These are phyloP conservation scores for Zaprionus kolodkinae DNA, from an alignment of 1,140 invertebrate species.

Conservation along the genomic window DNA sequence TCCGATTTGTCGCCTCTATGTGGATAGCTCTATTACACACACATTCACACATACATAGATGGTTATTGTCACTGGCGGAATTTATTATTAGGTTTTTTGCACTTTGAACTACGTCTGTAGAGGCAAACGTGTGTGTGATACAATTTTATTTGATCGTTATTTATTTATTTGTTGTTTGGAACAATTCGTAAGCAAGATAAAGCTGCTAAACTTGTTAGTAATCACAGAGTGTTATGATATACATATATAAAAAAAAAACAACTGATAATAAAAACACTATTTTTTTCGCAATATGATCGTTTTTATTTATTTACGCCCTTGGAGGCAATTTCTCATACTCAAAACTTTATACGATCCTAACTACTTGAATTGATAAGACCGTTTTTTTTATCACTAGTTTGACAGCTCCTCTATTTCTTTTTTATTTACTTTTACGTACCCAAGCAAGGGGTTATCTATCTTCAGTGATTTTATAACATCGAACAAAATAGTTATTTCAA, in stretches of 20 bases:
- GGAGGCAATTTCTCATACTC: conserved; percentile 1
- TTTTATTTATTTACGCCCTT: conserved; percentile 2
- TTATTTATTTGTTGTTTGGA: conserved; percentile 1
- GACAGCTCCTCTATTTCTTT: background rate
- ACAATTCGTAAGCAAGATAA: background rate
- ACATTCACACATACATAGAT: background rate
- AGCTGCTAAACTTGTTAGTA: background rate
- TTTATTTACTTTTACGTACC: background rate
- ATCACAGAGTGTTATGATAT: background rate
- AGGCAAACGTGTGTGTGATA: background rate
- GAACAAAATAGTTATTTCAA: conserved; percentile 32
- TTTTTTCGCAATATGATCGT: background rate
- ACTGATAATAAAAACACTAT: background rate
- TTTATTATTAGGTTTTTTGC: conserved; percentile 27
- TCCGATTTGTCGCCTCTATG: conserved; percentile 4
- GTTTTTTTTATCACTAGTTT: conserved; percentile 14
- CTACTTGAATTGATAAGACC: conserved; percentile 8
- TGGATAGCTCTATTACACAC: background rate
- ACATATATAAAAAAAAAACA: background rate
- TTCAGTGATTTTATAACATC: conserved; percentile 22
- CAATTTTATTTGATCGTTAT: background rate
- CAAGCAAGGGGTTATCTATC: background rate
- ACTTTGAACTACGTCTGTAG: conserved; percentile 35
- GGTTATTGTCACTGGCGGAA: conserved; percentile 9
- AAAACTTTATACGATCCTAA: background rate